Percentiles rank a stretch among this genome's conserved stretches.
These are phyloP conservation scores for Agrotis exclamationis DNA, from an alignment of 2,888 invertebrate genomes.

Conservation along the genomic window DNA sequence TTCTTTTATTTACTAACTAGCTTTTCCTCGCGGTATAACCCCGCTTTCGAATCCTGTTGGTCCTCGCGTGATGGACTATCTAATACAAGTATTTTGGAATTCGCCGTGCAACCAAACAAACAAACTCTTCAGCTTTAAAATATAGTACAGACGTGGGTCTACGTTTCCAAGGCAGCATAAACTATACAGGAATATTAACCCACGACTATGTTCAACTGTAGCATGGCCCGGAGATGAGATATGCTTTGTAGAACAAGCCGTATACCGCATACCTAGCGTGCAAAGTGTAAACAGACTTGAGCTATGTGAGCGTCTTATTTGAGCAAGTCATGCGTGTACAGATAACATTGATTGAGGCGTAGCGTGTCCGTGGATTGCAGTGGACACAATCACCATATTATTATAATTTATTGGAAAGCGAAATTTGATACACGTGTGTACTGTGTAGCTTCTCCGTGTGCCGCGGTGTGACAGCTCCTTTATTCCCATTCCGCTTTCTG, in stretches of 20 bases:
- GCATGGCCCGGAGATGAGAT: neutral
- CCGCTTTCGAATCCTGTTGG: too few species aligned
- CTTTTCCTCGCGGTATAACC: too few species aligned
- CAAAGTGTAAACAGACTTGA: neutral
- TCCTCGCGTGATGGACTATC: too few species aligned
- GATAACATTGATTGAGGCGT: neutral
- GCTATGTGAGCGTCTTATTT: neutral
- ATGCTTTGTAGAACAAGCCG: neutral
- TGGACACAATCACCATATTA: neutral
- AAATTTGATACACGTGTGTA: neutral
- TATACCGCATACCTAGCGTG: neutral
- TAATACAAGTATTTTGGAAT: too few species aligned
- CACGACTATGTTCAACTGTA: conserved; percentile 1
- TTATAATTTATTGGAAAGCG: neutral
- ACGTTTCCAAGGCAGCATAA: conserved; percentile 16
- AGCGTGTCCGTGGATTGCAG: neutral
- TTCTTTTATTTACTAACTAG: too few species aligned
- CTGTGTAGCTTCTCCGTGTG: neutral
- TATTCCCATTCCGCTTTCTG: neutral
- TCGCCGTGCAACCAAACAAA: too few species aligned
- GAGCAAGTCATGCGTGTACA: neutral
- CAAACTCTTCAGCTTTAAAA: too few species aligned
- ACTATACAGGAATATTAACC: conserved; percentile 9
- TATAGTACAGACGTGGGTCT: conserved; percentile 2
- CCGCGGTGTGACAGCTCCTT: neutral